Evolutionary conservation across 2,113 vertebrate species (phyloP).

Genomic region (Salvelinus alpinus): DNA sequence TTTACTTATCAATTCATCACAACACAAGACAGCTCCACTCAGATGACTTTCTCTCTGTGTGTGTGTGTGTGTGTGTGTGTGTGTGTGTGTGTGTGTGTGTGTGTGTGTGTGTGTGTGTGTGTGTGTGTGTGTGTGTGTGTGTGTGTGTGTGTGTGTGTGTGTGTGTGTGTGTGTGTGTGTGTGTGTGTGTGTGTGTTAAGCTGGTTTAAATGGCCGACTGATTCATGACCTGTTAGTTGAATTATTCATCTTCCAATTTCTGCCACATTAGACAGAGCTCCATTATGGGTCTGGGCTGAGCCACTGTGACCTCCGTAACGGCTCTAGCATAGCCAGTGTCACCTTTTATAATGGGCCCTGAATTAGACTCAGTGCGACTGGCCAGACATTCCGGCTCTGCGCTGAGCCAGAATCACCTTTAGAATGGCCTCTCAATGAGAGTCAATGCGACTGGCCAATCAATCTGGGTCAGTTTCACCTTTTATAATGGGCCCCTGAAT

Average conservation of each 20-base stretch:
- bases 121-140: too few species aligned
- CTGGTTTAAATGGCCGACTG: constrained; percentile 70
- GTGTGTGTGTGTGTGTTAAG: too few species aligned
- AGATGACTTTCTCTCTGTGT: neutral
- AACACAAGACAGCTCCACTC: neutral
- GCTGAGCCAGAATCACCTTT: constrained; percentile 55
- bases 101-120: too few species aligned
- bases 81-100: too few species aligned
- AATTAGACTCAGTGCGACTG: constrained; percentile 40
- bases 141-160: too few species aligned
- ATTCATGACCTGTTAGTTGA: constrained; percentile 88
- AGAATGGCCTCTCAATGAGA: constrained; percentile 38
- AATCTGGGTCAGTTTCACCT: constrained; percentile 55
- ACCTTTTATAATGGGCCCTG: too few species aligned
- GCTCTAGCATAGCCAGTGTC: constrained; percentile 32
- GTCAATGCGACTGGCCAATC: constrained; percentile 54
- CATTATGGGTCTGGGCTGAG: constrained; percentile 75
- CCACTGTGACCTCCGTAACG: constrained; percentile 64
- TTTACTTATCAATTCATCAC: constrained; percentile 45
- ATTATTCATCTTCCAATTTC: constrained; percentile 98
- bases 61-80: too few species aligned
- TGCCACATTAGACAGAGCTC: constrained; percentile 80
- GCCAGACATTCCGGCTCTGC: constrained; percentile 21
- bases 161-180: too few species aligned
- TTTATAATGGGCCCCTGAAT: constrained; percentile 30